These are phyloP conservation scores for Nemotelus pantherinus DNA, from an alignment of 2,888 invertebrate species.

Conservation along the genomic window DNA sequence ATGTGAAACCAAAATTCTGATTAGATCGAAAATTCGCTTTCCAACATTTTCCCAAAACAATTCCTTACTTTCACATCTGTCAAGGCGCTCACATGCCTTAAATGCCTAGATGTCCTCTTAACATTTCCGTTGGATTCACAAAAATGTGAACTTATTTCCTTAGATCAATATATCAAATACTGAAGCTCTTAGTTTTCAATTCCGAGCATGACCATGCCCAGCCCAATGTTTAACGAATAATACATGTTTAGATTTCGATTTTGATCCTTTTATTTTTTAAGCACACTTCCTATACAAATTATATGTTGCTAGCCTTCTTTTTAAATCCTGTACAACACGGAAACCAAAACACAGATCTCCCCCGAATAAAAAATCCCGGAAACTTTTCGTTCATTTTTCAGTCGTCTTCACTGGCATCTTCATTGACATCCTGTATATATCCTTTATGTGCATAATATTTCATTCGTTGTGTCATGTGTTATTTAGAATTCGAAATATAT, in stretches of 20 bases:
- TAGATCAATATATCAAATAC: no score
- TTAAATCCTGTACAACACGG: no score
- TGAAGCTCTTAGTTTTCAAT: slow-evolving; percentile 18
- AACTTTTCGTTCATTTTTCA: slow-evolving; percentile 6
- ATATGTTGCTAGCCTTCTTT: no score
- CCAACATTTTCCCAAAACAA: no score
- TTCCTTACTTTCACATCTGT: no score
- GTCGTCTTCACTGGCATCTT: slow-evolving; percentile 18
- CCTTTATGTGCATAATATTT: slow-evolving; percentile 38
- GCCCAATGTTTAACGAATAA: slow-evolving; percentile 30
- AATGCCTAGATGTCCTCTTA: no score
- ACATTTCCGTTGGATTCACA: no score
- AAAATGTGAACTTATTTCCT: no score
- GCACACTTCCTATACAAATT: no score
- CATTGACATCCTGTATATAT: slow-evolving; percentile 36
- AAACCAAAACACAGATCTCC: not conserved
- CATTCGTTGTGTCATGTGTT: slow-evolving; percentile 3
- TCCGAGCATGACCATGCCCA: slow-evolving; percentile 33
- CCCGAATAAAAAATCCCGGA: not conserved
- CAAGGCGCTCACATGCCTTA: no score
- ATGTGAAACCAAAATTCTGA: no score
- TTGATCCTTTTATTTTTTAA: not conserved
- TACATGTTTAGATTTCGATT: slow-evolving; percentile 38
- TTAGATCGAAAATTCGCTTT: no score
- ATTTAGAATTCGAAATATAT: slow-evolving; percentile 22